Base-by-base conservation (phyloP, 1,140 invertebrate species). In the Ceratina calcarata region DNA sequence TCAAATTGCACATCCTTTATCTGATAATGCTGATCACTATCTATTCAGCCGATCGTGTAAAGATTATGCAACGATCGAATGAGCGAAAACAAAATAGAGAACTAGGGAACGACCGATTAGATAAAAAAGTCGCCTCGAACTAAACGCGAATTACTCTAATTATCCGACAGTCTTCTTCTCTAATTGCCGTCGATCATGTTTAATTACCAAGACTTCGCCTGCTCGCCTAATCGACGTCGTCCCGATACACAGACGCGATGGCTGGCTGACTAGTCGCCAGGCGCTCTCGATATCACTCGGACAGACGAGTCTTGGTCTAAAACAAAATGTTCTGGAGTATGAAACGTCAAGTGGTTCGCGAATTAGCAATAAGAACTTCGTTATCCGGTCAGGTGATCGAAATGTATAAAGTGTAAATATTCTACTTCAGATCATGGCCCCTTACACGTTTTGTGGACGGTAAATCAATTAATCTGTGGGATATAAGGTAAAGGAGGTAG, bases 141-240 rank as follows among this genome's bases (percentile, higher is more conserved):
- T 12, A 3, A n/a, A 20, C 49, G 51, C 53, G 32, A 55, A 0
- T 73, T 57, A 51, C 3, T 60, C 27, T 45, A 51, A 72, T 83
- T 67, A 49, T 53, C n/a, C 4, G 16, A 12, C n/a, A 20, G 18
- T 15, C 37, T 51, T 0, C 10, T 51, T 0, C 13, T 18, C 12
- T 49, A 78, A 83, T 83, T 78, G 24, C 51, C 22, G 24, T 15
- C 13, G 20, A 32, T 32, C 58, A 6, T 12, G 37, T 45, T 66
- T 24, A 53, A 67, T 66, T 61, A n/a, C 20, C 61, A 32, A 49
- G 10, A 8, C n/a, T 45, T 16, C 1, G 3, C 64, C 22, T n/a
- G 3, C 12, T 24, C 82, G 82, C 78, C 82, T 84, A 32, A 65
- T 16, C 13, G 64, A 18, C 20, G 51, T n/a, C 58, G 45, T 84